phyloP scores from a whole-genome alignment of 2,888 invertebrate genomes.

The Drosophila eohydei region DNA sequence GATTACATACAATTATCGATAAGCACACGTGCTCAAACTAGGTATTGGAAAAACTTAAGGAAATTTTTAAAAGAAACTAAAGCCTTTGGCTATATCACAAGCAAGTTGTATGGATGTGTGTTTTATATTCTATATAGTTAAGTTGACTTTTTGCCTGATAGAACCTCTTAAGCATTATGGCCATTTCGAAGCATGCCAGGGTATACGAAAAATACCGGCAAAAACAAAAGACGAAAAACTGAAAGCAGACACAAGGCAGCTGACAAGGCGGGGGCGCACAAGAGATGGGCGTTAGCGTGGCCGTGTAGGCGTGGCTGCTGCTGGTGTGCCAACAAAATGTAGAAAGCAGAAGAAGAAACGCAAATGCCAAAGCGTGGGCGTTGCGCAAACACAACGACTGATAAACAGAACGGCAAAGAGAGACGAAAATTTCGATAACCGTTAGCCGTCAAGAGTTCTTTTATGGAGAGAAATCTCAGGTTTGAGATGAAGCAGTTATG shows the following conservation, averaged over 20 bases:
- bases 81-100: no score
- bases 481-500: not conserved
- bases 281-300: constrained; percentile 11
- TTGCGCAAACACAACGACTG: constrained; percentile 17
- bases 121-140: no score
- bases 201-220: not conserved
- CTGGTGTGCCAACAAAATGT: constrained; percentile 27
- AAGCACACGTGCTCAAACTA: no score
- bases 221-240: constrained; percentile 14
- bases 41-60: no score
- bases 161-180: not conserved
- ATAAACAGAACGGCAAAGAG: constrained; percentile 7
- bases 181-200: not conserved
- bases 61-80: no score
- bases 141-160: not conserved
- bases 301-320: constrained; percentile 32
- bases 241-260: constrained; percentile 14
- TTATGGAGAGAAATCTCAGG: not conserved
- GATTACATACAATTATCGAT: no score
- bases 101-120: no score
- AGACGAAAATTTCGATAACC: not conserved
- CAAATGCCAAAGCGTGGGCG: constrained; percentile 27
- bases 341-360: constrained; percentile 2
- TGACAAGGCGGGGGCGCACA: constrained; percentile 4
- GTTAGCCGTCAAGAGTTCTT: not conserved